phyloP scores from a whole-genome alignment of 1,140 invertebrate genomes.

The Drosophila varians region DNA sequence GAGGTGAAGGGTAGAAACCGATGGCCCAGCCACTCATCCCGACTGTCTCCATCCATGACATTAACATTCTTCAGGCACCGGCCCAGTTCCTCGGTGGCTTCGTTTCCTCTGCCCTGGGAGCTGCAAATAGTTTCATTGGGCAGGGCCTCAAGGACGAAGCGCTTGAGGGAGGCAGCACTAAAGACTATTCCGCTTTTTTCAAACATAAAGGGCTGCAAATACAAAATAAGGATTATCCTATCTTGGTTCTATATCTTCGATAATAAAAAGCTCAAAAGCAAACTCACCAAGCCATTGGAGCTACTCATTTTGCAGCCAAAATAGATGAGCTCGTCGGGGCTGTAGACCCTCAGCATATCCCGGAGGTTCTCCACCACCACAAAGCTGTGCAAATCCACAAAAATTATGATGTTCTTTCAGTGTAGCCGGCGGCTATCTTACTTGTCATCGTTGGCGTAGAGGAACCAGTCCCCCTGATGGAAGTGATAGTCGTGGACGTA shows the following conservation, averaged over 20 bases:
- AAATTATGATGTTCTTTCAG: background rate
- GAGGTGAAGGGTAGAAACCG: slow-evolving; percentile 56
- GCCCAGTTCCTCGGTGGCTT: slow-evolving; percentile 41
- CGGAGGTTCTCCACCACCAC: slow-evolving; percentile 67
- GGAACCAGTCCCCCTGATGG: slow-evolving; percentile 63
- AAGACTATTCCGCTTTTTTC: slow-evolving; percentile 36
- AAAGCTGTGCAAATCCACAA: slow-evolving; percentile 33
- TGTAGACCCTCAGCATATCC: slow-evolving; percentile 42
- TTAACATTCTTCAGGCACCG: slow-evolving; percentile 54
- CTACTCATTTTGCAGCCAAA: slow-evolving; percentile 62
- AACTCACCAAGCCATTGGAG: slow-evolving; percentile 24
- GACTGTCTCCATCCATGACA: slow-evolving; percentile 60
- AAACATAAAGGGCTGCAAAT: slow-evolving; percentile 44
- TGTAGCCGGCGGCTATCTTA: background rate
- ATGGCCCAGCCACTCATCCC: slow-evolving; percentile 45
- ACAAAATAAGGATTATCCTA: background rate
- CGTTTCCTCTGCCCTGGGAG: background rate
- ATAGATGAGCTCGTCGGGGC: slow-evolving; percentile 50
- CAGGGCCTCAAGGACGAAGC: slow-evolving; percentile 43
- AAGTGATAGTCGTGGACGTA: slow-evolving; percentile 62
- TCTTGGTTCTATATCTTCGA: background rate
- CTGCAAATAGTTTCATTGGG: slow-evolving; percentile 49
- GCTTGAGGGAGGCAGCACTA: slow-evolving; percentile 43
- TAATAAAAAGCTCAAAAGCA: background rate
- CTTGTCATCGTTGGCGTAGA: slow-evolving; percentile 67